phyloP scores from a whole-genome alignment of 2,113 vertebrate species.

The Psittacula cyanocephala region DNA sequence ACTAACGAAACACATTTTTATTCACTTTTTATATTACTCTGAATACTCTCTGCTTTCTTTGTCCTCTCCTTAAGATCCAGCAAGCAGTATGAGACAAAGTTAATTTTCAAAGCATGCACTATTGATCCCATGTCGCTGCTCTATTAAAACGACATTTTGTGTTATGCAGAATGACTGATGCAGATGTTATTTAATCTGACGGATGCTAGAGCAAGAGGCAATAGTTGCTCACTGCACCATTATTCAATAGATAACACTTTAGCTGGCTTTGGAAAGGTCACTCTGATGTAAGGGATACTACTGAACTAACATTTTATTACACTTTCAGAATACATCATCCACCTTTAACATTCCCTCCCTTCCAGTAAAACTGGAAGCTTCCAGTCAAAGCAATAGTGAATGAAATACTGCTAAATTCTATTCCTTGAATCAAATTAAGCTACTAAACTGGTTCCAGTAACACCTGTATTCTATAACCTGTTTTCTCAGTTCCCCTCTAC shows the following conservation, averaged over 20 bases:
- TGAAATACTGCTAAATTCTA: not conserved
- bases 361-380: not conserved
- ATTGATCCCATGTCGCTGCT: conserved; percentile 16
- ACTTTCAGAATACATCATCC: not conserved
- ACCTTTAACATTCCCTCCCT: not conserved
- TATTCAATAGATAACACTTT: not conserved
- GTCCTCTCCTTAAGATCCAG: not conserved
- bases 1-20: not conserved
- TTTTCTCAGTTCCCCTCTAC: not conserved
- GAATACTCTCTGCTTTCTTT: not conserved
- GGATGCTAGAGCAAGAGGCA: not conserved
- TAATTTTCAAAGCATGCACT: conserved; percentile 6
- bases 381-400: not conserved
- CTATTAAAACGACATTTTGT: conserved; percentile 46
- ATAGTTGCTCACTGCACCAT: not conserved
- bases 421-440: not conserved
- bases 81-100: not conserved
- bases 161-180: not conserved
- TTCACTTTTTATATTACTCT: not conserved
- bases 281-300: not conserved
- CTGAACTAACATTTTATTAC: not conserved
- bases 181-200: conserved; percentile 26
- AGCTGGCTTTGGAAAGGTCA: conserved; percentile 1
- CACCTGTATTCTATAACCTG: not conserved
- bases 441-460: not conserved